phyloP scores from a whole-genome alignment of 2,888 invertebrate genomes.

The Andrena minutula region DNA sequence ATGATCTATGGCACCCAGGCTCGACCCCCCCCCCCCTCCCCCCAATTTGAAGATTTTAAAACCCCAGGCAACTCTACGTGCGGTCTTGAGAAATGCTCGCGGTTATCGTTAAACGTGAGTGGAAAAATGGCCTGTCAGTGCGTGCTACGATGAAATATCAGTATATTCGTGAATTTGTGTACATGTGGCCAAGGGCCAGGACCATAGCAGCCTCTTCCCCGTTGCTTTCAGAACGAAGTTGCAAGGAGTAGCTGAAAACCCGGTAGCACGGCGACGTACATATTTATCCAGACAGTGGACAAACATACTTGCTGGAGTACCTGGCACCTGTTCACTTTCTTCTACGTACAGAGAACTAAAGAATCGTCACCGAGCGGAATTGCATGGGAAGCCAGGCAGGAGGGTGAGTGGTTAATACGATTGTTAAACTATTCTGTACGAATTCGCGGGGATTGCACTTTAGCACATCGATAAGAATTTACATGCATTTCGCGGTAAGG shows the following conservation, averaged over 20 bases:
- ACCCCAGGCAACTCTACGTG: neutral
- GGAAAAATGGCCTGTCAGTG: no score
- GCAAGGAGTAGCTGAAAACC: conserved; percentile 43
- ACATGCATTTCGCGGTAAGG: no score
- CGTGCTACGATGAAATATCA: no score
- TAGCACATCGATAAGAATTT: neutral
- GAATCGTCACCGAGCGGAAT: neutral
- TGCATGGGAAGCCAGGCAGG: neutral
- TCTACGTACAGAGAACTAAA: conserved; percentile 16
- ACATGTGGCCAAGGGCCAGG: neutral
- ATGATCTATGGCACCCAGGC: neutral
- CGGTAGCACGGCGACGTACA: conserved; percentile 55
- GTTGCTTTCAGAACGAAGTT: conserved; percentile 34
- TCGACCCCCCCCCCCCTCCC: neutral
- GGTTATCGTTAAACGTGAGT: no score
- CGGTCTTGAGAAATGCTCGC: neutral
- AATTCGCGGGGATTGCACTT: neutral
- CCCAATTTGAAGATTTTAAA: neutral
- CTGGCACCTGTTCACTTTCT: conserved; percentile 57
- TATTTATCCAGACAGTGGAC: conserved; percentile 72
- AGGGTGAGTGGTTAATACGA: conserved; percentile 15
- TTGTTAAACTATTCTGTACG: neutral
- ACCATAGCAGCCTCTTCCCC: conserved; percentile 5
- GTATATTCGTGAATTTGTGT: neutral
- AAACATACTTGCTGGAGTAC: conserved; percentile 62